Percentiles rank a stretch among this genome's conserved stretches.
Conservation (phyloP, 2,113 vertebrate species). For the Synodontis membranacea region DNA sequence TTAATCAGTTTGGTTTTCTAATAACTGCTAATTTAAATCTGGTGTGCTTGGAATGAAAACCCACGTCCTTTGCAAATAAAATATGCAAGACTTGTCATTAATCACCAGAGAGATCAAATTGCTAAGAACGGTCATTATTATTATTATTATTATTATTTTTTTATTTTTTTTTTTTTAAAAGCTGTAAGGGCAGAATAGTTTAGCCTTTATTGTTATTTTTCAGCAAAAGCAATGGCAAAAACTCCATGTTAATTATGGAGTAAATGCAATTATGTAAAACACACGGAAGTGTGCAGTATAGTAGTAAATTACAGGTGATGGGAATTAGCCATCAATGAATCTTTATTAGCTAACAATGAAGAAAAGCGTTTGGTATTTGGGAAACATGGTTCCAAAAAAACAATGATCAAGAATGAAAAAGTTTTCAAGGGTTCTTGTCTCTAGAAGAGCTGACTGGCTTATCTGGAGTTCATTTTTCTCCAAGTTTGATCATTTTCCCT, state of each 20-base stretch:
- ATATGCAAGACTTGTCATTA: background rate
- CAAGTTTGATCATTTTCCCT: background rate
- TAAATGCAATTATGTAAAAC: background rate
- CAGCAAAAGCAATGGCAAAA: background rate
- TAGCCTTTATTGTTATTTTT: background rate
- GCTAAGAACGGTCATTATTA: background rate
- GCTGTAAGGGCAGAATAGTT: background rate
- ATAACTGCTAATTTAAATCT: background rate
- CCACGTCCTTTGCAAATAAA: background rate
- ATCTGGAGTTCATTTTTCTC: background rate
- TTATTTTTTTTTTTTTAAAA: no score
- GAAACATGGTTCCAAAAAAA: background rate
- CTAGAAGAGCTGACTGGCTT: background rate
- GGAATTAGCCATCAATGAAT: background rate
- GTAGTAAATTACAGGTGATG: background rate
- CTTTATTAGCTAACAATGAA: background rate
- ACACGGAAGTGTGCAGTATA: background rate
- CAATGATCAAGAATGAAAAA: background rate
- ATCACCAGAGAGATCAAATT: background rate
- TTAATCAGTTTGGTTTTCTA: background rate
- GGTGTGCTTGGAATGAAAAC: background rate
- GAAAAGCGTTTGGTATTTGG: background rate
- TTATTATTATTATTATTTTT: no score
- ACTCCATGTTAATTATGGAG: background rate
- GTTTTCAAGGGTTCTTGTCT: background rate